These are phyloP conservation scores for Eulemur coronatus DNA, from an alignment of 2,797 vertebrate species.

Conservation along the genomic window DNA sequence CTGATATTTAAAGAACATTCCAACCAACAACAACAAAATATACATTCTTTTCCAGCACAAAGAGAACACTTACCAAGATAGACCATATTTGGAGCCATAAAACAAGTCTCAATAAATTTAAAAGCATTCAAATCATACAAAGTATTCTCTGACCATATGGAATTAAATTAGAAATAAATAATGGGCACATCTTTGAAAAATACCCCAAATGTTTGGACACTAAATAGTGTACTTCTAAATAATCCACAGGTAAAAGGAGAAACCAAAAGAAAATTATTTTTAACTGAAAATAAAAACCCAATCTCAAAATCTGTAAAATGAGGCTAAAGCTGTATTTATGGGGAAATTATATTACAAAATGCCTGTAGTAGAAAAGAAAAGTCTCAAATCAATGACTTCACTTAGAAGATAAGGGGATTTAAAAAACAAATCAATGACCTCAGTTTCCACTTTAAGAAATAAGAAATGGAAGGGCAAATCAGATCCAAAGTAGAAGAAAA, in stretches of 20 bases:
- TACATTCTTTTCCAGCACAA: background rate
- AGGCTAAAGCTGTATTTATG: background rate
- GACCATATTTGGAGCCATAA: background rate
- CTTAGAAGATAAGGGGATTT: background rate
- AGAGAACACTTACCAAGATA: background rate
- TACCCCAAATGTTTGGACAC: background rate
- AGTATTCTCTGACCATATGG: background rate
- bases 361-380: background rate
- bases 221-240: slow-evolving; percentile 12
- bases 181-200: slow-evolving; percentile 16
- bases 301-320: background rate
- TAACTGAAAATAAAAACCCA: background rate
- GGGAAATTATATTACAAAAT: background rate
- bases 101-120: background rate
- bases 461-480: background rate
- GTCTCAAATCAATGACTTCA: background rate
- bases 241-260: background rate
- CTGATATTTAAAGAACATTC: background rate
- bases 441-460: background rate
- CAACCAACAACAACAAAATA: slow-evolving; percentile 19
- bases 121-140: background rate
- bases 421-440: background rate
- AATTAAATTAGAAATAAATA: slow-evolving; percentile 33
- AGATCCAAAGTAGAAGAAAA: background rate
- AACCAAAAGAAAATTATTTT: background rate